phyloP scores from a whole-genome alignment of 2,113 vertebrate genomes.

The Mormoops blainvillei region DNA sequence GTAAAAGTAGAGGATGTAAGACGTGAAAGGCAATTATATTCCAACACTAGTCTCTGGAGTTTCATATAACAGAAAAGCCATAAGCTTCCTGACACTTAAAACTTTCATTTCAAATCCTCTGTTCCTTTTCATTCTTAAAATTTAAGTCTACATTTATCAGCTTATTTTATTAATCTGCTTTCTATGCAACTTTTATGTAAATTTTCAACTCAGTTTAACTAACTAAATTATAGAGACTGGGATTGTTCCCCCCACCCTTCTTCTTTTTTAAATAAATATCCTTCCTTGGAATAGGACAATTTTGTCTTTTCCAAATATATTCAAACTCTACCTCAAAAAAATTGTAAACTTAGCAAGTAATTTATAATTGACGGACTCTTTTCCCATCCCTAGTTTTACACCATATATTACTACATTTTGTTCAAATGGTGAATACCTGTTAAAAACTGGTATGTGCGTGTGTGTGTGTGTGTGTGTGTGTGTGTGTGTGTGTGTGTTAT shows the following conservation, averaged over 20 bases:
- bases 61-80: background rate
- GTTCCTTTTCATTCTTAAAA: background rate
- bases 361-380: background rate
- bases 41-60: background rate
- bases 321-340: background rate
- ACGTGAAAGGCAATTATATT: background rate
- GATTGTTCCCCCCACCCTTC: no score
- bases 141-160: background rate
- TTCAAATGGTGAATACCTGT: background rate
- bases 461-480: no score
- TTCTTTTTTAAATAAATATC: background rate
- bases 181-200: background rate
- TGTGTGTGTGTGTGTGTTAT: background rate
- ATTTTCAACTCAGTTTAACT: constrained; percentile 16
- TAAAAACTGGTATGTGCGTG: background rate
- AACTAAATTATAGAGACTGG: background rate
- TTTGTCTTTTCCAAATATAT: background rate
- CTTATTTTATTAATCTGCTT: constrained; percentile 16
- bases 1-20: background rate
- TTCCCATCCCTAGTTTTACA: background rate
- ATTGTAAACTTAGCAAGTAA: background rate
- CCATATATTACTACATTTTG: background rate
- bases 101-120: background rate
- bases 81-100: background rate
- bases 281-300: background rate